Evolutionary conservation across 2,113 vertebrate species (phyloP).

Genomic region (Gobio gobio): DNA sequence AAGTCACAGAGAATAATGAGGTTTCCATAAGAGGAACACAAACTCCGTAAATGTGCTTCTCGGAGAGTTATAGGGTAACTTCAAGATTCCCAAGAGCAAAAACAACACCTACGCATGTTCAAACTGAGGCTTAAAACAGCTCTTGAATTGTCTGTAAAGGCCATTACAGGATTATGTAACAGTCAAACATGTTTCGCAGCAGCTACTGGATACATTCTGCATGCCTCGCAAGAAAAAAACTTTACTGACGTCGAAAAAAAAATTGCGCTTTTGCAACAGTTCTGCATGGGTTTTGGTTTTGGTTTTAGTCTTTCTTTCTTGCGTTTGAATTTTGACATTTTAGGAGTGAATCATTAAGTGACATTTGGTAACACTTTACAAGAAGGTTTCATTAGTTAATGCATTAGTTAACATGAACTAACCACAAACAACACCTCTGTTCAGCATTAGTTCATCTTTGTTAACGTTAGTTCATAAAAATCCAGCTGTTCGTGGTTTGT

Average conservation of each 20-base stretch:
- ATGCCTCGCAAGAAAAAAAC: neutral
- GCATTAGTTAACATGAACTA: too few species aligned
- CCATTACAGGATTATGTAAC: conserved; percentile 35
- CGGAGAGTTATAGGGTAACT: conserved; percentile 26
- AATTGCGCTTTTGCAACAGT: neutral
- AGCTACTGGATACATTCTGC: neutral
- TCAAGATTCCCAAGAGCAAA: conserved; percentile 40
- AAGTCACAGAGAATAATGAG: conserved; percentile 29
- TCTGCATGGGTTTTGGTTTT: neutral
- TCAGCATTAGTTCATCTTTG: too few species aligned
- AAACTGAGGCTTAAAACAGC: conserved; percentile 20
- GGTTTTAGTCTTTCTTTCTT: neutral
- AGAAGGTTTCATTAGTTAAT: too few species aligned
- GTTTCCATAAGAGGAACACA: conserved; percentile 27
- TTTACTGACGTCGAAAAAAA: neutral
- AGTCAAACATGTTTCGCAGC: conserved; percentile 12
- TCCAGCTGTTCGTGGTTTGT: too few species aligned
- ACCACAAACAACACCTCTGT: too few species aligned
- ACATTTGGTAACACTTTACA: too few species aligned
- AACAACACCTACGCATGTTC: conserved; percentile 36
- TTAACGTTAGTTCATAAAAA: too few species aligned
- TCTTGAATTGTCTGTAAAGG: conserved; percentile 10
- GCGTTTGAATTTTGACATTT: neutral
- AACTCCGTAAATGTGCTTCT: neutral
- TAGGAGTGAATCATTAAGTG: neutral